phyloP scores from a whole-genome alignment of 35 echinoderm and acorn worm genomes.

The Patiria miniata region DNA sequence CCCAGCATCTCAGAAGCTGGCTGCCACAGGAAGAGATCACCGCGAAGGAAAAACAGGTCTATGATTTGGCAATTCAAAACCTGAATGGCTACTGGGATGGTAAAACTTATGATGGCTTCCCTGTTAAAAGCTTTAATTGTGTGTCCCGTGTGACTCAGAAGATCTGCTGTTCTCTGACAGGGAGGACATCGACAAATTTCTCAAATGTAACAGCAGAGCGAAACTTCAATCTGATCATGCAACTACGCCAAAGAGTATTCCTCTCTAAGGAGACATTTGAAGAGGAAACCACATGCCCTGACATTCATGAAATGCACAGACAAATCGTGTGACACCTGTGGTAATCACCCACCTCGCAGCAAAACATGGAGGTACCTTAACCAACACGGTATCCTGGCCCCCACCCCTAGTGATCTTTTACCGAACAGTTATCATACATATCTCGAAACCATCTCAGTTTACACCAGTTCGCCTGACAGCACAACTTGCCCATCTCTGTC shows the following conservation, averaged over 20 bases:
- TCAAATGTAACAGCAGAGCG: constrained; percentile 4
- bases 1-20: neutral
- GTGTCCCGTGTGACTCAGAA: constrained; percentile 5
- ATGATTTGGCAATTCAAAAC: neutral
- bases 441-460: neutral
- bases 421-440: constrained; percentile 5
- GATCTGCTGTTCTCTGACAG: neutral
- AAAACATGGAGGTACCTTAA: neutral
- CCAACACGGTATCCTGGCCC: neutral
- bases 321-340: neutral
- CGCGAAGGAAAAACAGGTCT: neutral
- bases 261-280: neutral
- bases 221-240: constrained; percentile 9
- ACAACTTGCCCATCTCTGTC: neutral
- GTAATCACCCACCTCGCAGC: neutral
- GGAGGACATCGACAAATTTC: constrained; percentile 2
- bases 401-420: neutral
- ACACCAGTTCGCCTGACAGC: neutral
- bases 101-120: neutral
- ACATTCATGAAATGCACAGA: constrained; percentile 11
- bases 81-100: constrained; percentile 1
- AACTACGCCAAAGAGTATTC: neutral
- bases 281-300: constrained; percentile 7
- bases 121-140: neutral
- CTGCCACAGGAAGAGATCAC: constrained; percentile 6